phyloP scores from a whole-genome alignment of 2,888 invertebrate species.

The Amblyteles armatorius region DNA sequence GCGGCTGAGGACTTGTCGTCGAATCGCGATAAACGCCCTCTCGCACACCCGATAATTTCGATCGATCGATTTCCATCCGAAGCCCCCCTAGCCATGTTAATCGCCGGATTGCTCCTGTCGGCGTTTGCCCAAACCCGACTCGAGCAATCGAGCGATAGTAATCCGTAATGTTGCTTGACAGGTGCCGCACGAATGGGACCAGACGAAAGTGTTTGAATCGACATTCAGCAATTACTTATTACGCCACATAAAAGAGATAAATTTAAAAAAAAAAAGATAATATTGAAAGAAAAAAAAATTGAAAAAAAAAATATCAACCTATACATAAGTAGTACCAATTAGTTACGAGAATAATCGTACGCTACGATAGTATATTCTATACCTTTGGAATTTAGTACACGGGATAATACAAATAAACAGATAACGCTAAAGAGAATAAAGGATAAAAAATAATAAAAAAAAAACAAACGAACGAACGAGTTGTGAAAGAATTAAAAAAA shows the following conservation, averaged over 20 bases:
- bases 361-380: conserved; percentile 5
- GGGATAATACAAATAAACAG: conserved; percentile 3
- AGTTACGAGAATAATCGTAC: conserved; percentile 25
- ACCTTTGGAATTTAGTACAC: background rate
- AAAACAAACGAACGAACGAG: background rate
- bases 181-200: conserved; percentile 80
- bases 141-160: conserved; percentile 10
- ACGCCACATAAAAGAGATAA: conserved; percentile 23
- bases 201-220: conserved; percentile 78
- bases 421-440: background rate
- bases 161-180: conserved; percentile 61
- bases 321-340: conserved; percentile 21
- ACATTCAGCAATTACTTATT: conserved; percentile 64
- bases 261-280: background rate
- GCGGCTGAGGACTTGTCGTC: background rate
- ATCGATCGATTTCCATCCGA: conserved; percentile 17
- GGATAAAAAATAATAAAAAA: background rate
- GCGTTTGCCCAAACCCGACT: conserved; percentile 12
- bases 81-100: background rate
- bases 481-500: background rate
- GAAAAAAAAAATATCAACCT: conserved; percentile 29
- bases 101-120: background rate
- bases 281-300: conserved; percentile 20
- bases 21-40: background rate
- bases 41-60: background rate